These are phyloP conservation scores for Acestrorhynchus altus DNA, from an alignment of 2,797 vertebrate species.

Conservation along the genomic window DNA sequence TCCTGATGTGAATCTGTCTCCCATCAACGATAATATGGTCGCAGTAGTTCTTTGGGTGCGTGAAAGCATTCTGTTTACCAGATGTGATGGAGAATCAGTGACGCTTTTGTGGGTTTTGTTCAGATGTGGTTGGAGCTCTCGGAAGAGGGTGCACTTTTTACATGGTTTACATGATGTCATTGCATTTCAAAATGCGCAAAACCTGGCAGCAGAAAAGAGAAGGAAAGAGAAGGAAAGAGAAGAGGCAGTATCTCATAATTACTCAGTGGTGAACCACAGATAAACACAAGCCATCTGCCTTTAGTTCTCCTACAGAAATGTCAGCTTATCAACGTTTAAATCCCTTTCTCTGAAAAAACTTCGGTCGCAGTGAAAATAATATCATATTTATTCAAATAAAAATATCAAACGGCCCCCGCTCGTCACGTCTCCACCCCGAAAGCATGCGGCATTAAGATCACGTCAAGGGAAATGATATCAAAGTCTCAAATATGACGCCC, in stretches of 20 bases:
- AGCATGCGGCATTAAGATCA: constrained; percentile 43
- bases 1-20: constrained; percentile 42
- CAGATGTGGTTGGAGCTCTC: neutral
- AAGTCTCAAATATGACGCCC: constrained; percentile 30
- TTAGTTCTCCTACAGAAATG: neutral
- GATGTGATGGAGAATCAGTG: neutral
- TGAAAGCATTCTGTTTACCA: neutral
- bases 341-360: constrained; percentile 21
- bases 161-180: neutral
- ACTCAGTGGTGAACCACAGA: constrained; percentile 11
- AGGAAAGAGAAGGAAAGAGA: neutral
- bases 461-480: constrained; percentile 36
- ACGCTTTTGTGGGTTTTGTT: neutral
- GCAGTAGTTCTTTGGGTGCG: neutral
- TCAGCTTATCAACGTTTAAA: constrained; percentile 13
- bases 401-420: constrained; percentile 12
- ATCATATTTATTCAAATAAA: neutral
- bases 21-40: constrained; percentile 5
- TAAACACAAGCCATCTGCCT: constrained; percentile 4
- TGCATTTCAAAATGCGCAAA: neutral
- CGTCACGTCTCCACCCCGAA: constrained; percentile 15
- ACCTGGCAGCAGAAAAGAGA: neutral
- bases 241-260: neutral
- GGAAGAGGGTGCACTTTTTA: neutral
- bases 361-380: too few species aligned